Evolutionary conservation across 2,888 invertebrate genomes (phyloP).

Genomic region (Anarsia innoxiella): DNA sequence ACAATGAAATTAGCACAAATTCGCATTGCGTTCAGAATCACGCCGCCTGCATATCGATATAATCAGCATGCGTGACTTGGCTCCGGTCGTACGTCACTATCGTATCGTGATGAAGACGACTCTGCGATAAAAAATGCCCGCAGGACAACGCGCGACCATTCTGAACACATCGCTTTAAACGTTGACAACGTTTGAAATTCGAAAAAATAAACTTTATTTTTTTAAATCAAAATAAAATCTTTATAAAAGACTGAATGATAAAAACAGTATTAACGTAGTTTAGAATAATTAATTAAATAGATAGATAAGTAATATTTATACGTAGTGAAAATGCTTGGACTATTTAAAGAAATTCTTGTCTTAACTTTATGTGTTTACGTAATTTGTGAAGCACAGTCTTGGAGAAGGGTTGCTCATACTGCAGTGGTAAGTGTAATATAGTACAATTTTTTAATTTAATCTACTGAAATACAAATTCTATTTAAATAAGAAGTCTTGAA

Average conservation of each 20-base stretch:
- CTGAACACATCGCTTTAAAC: slow-evolving; percentile 15
- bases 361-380: slow-evolving; percentile 21
- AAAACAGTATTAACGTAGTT: too few relatives aligned
- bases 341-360: slow-evolving; percentile 10
- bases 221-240: neutral
- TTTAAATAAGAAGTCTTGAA: too few relatives aligned
- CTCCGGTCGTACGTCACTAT: neutral
- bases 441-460: too few relatives aligned
- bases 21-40: slow-evolving; percentile 1
- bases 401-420: slow-evolving; percentile 30
- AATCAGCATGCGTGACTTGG: slow-evolving; percentile 2
- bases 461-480: too few relatives aligned
- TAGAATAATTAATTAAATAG: neutral
- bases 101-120: slow-evolving; percentile 11
- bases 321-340: slow-evolving; percentile 16
- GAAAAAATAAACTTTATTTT: neutral
- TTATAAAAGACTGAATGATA: too few relatives aligned
- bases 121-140: slow-evolving; percentile 23
- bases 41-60: slow-evolving; percentile 5
- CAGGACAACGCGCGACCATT: slow-evolving; percentile 22
- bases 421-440: slow-evolving; percentile 37
- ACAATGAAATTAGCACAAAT: slow-evolving; percentile 3
- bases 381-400: slow-evolving; percentile 24
- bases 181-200: slow-evolving; percentile 10
- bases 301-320: neutral